Evolutionary conservation across 2,113 vertebrate genomes (phyloP), one percentile per base, ranked within the genome.

Genomic region (Galbula dea): DNA sequence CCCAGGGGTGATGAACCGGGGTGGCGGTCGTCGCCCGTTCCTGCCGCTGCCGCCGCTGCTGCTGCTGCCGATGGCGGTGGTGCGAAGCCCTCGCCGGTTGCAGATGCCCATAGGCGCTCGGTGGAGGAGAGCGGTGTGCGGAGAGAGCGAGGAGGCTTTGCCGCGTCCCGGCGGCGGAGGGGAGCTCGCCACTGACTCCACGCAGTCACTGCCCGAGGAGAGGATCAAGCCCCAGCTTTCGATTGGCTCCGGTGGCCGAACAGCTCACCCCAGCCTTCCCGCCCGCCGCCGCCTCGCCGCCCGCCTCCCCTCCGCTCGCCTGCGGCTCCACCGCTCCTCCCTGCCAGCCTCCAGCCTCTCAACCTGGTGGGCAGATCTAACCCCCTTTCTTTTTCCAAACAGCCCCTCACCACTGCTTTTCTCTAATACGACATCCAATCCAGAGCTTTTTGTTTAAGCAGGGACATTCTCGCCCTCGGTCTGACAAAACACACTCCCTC

Each of bases 191-290:
- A 96, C 97, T 97, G 97, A 84, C 97, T 97, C 95, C 86, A 94
- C 97, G 88, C 96, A 96, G 96, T 95, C 97, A 95, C 97, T 96
- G 98, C 98, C 96, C 92, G 96, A 88, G 96, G 97, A 97, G 97
- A 95, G 97, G 96, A 96, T 94, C 97, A 88, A 74, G 96, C 43
- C 96, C 81, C 94, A 94, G 97, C 94, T 97, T 97, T 96, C 98
- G 96, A 98, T 98, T 98, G 98, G 98, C 97, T 98, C 97, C 62
- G 92, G 92, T 96, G 97, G 82, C 97, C 98, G 94, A 97, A 96
- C 96, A 97, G 97, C 97, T 96, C 96, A 95, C 94, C 72, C 91
- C 81, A 74, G 97, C 93, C 98, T 96, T 98, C 97, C 97, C 97
- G 97, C 52, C 93, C 48, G 52, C 74, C n/a, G n/a, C 43, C 92